These are phyloP conservation scores for Brachionichthys hirsutus DNA, from an alignment of 2,113 vertebrate species.

Conservation along the genomic window DNA sequence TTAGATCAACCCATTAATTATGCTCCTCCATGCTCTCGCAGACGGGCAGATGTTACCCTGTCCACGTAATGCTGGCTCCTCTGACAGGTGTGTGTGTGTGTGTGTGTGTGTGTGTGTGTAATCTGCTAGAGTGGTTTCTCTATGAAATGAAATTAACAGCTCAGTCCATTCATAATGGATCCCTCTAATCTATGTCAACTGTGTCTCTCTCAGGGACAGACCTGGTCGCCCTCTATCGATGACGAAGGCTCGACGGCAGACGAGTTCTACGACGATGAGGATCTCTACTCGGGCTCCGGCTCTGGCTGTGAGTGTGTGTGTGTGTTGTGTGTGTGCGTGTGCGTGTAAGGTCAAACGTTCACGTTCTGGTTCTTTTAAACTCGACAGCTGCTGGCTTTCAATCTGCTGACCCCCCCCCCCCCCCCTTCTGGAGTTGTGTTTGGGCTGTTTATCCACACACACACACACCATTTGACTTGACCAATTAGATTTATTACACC, in stretches of 20 bases:
- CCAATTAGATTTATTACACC: constrained; percentile 19
- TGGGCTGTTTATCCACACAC: constrained; percentile 16
- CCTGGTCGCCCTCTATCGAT: constrained; percentile 55
- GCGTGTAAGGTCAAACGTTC: constrained; percentile 33
- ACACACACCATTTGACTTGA: constrained; percentile 1
- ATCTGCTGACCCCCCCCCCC: constrained; percentile 58
- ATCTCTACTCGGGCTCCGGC: constrained; percentile 81
- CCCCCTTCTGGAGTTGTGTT: constrained; percentile 12
- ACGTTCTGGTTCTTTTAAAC: constrained; percentile 56
- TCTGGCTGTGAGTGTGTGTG: constrained; percentile 78
- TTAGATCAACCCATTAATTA: constrained; percentile 60
- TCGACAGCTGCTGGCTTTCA: constrained; percentile 71
- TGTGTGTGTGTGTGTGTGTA: constrained; percentile 42
- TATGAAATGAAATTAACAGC: constrained; percentile 52
- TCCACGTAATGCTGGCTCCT: constrained; percentile 35
- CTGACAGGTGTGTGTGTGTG: constrained; percentile 37
- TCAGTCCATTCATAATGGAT: constrained; percentile 35
- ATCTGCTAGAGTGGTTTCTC: constrained; percentile 65
- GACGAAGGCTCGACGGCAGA: constrained; percentile 75
- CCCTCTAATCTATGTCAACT: constrained; percentile 46
- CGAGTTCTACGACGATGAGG: constrained; percentile 78
- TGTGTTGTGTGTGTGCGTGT: constrained; percentile 20
- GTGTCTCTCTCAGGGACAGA: constrained; percentile 67
- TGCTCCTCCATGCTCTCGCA: constrained; percentile 48
- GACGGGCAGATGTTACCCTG: constrained; percentile 64